Evolutionary conservation across 1,140 invertebrate genomes (phyloP).

Genomic region (Platyura marginata): DNA sequence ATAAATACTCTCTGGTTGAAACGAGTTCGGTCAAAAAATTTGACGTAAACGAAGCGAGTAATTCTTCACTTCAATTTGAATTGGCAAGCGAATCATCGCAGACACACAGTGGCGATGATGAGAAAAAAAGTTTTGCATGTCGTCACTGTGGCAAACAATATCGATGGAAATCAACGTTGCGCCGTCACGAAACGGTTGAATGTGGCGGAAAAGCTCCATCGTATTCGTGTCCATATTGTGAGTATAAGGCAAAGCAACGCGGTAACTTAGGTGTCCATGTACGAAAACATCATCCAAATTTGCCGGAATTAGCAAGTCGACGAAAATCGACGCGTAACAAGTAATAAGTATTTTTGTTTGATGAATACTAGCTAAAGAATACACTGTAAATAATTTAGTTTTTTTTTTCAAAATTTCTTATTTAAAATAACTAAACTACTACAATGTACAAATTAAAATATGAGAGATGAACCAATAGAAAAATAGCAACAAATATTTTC

Average conservation of each 20-base stretch:
- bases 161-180: slow-evolving; percentile 62
- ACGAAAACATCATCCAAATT: slow-evolving; percentile 45
- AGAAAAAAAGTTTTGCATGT: slow-evolving; percentile 51
- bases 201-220: slow-evolving; percentile 70
- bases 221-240: slow-evolving; percentile 64
- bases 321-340: too few species aligned
- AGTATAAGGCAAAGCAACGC: slow-evolving; percentile 57
- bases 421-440: too few species aligned
- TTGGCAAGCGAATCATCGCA: slow-evolving; percentile 16
- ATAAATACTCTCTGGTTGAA: background rate
- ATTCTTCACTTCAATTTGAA: slow-evolving; percentile 1
- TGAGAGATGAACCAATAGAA: too few species aligned
- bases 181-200: slow-evolving; percentile 65
- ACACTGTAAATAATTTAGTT: too few species aligned
- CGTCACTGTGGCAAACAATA: slow-evolving; percentile 63
- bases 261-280: slow-evolving; percentile 66
- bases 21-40: background rate
- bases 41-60: background rate
- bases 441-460: too few species aligned
- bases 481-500: too few species aligned
- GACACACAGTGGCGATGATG: slow-evolving; percentile 27
- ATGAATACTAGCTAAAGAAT: too few species aligned
- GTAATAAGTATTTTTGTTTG: too few species aligned
- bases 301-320: slow-evolving; percentile 21
- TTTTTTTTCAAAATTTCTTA: too few species aligned